A percentile compares a stretch with the other conserved stretches of the same genome.
Evolutionary conservation across 2,797 vertebrate genomes (phyloP).

Genomic region (Synanceia verrucosa): DNA sequence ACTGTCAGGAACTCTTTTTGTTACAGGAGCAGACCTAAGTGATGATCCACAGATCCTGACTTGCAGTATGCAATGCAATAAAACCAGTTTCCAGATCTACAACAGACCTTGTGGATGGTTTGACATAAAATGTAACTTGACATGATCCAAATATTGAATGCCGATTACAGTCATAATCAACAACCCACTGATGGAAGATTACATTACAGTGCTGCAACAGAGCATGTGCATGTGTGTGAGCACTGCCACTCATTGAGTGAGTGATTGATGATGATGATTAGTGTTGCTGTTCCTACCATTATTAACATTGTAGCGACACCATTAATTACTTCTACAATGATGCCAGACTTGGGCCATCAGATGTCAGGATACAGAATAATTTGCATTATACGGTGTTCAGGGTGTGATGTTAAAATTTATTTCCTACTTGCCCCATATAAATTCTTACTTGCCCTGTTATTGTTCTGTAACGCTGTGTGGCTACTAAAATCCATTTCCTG

Average conservation of each 20-base stretch:
- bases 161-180: no score
- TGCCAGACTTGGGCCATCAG: neutral
- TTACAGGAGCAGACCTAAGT: slow-evolving; percentile 21
- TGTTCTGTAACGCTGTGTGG: no score
- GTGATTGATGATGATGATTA: neutral
- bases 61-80: neutral
- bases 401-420: no score
- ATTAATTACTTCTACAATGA: fast-evolving
- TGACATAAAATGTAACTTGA: no score
- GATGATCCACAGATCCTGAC: slow-evolving; percentile 28
- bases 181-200: no score
- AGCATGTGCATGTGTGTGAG: neutral
- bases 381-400: neutral
- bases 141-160: no score
- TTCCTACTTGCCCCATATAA: no score
- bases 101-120: no score
- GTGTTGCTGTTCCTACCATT: neutral
- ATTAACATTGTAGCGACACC: neutral
- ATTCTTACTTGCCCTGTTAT: no score
- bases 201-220: no score
- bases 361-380: neutral
- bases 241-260: neutral
- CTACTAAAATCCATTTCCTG: no score
- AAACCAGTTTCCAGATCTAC: no score
- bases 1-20: slow-evolving; percentile 33